Base-by-base conservation (phyloP, 1,140 invertebrate species). In the Bemisia tabaci region DNA sequence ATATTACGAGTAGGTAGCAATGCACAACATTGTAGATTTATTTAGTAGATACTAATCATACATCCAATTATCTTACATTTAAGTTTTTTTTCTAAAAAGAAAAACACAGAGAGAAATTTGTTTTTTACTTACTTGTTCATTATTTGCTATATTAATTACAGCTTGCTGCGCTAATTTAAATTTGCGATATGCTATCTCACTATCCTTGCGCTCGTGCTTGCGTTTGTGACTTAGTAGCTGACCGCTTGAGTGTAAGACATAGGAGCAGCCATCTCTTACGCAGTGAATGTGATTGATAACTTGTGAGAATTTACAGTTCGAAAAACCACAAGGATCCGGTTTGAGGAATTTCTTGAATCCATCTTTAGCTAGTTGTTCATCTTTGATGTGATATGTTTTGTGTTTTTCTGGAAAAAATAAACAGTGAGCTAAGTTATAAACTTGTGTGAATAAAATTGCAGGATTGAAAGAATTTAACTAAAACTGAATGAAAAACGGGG, bases 331-430 rank as follows among this genome's bases (percentile, higher is more conserved):
- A 0, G 85, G 82, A 76, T 98, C 95, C 71, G 94, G 95, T 76
- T 98, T 98, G 86, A 98, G 94, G 75, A 97, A 98, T 77, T 98
- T 98, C 76, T 97, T 97, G 80, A 98, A 98, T 2, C 95, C 95
- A 76, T 98, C 96, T 70, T 92, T 87, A 12, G 89, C 90, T 33
- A 98, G 79, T 71, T 97, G 92, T 75, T 97, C 94, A 77, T 98
- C 95, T 78, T 97, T 97, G 72, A 97, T 93, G 78, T 98, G 96
- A 74, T 97, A 98, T 0, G 94, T 91, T 77, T 98, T 98, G 82
- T 98, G 96, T 82, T 98, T 98, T 80, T 98, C 95, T 97, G 80
- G 2, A 79, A 79, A 73, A 65, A 72, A 65, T 71, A 67, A 67
- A 71, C 62, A 62, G 27, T 60, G 26, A 24, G 21, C 21, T 25